Base-by-base conservation (phyloP, 2,888 invertebrate species). In the Mesochorus sp. region DNA sequence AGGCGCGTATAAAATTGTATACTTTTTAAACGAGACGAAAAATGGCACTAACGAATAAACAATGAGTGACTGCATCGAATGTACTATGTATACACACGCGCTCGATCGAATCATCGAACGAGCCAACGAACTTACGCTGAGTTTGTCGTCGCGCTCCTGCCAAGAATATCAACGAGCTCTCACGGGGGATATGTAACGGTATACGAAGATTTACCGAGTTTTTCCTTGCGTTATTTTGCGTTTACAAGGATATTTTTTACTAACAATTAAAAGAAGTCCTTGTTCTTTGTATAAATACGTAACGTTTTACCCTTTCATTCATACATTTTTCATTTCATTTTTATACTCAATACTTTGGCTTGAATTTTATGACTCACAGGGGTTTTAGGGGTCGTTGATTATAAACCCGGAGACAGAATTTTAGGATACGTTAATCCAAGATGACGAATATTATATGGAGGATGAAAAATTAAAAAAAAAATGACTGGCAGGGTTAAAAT, bases 111-210 rank as follows among this genome's bases (percentile, higher is more conserved):
- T 47, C 31, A 31, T 21, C n/a, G 21, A n/a, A 24, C 49, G 49
- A 64, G 49, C 49, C 70, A 49, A 70, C 61, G 10, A 71, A 61
- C 14, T 61, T 19, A 51, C 26, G 34, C 49, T 49, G 66, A 12
- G 62, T 55, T 55, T 14, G 24, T 34, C 31, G 51, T 21, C 19
- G 31, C n/a, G 5, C 8, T 62, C 71, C 34, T 51, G 66, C 12
- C 28, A 6, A 14, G 76, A 76, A 76, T 76, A 61, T 61, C 61
- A 76, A 76, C 59, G 61, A 66, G 66, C 62, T 51, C 51, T 62
- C 24, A 19, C 6, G 34, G 47, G 64, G 26, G n/a, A 31, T 31
- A 39, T 57, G 64, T 76, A 76, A 76, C 72, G 61, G 76, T 76
- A 67, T 72, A 67, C 10, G 47, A 12, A 34, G 72, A 76, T 76